Conservation (phyloP, 2,113 vertebrate species). For the Erythrolamprus reginae region DNA sequence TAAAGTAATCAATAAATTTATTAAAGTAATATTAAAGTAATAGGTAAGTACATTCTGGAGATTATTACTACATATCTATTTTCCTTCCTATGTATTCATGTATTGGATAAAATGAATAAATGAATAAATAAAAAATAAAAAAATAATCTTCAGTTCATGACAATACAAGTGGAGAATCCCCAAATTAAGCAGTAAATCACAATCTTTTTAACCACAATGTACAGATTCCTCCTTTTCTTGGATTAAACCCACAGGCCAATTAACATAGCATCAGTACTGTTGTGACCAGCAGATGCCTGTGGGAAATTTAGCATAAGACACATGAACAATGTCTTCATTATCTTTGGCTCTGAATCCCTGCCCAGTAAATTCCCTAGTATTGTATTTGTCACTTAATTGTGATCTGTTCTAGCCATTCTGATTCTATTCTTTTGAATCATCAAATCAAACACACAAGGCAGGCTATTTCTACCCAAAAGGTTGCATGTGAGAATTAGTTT, state of each 20-base stretch:
- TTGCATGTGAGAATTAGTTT: not conserved
- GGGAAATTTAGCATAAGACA: not conserved
- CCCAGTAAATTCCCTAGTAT: not conserved
- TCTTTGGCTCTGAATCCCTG: not conserved
- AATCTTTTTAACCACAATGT: not conserved
- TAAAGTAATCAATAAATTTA: not conserved
- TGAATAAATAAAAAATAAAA: too few relatives aligned
- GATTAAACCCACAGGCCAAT: not conserved
- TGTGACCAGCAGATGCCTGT: not conserved
- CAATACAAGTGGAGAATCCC: not conserved
- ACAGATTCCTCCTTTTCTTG: not conserved
- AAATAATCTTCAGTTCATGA: not conserved
- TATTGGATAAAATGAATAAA: too few relatives aligned
- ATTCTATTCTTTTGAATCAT: not conserved
- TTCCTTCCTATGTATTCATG: too few relatives aligned
- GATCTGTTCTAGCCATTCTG: not conserved
- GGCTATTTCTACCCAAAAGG: not conserved
- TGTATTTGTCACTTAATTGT: not conserved
- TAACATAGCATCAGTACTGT: not conserved
- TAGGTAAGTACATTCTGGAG: not conserved
- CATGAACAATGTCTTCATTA: not conserved
- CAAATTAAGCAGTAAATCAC: not conserved
- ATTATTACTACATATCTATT: too few relatives aligned
- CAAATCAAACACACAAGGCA: not conserved
- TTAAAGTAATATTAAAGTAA: not conserved